Base-by-base conservation (phyloP, 2,888 invertebrate genomes). In the Gortyna flavago region DNA sequence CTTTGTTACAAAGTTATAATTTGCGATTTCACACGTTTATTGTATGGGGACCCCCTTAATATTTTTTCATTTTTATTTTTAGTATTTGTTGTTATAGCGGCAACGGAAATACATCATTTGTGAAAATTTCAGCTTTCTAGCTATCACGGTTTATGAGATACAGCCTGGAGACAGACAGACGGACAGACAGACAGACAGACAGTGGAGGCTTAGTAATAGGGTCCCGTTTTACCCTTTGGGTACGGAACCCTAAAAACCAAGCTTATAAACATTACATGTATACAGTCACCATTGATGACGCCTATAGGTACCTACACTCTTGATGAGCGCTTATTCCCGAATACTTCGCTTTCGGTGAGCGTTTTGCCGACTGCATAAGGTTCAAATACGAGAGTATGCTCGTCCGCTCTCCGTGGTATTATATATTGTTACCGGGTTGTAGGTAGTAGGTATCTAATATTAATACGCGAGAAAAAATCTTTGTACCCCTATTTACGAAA, bases 351-450 rank as follows among this genome's bases (percentile, higher is more conserved):
- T 80, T 80, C 80, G 80, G 80, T 80, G 71, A 77, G 80, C 77
- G 77, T 80, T 80, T 74, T 80, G 80, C 77, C 80, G 80, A 80
- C 77, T 80, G 77, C 76, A 80, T 80, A 80, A 80, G 80, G 80
- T 73, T 80, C 77, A 77, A 80, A 80, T 80, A 80, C 80, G 80
- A 80, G 80, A 80, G 77, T 80, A 80, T 80, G 77, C 77, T 79
- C 78, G 75, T 75, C 75, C 81, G 78, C 78, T 72, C 78, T 78
- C 78, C 78, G 72, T 81, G 75, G 78, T 81, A 81, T 78, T 81
- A 79, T 81, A 71, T 79, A 79, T 81, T 79, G 76, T 79, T 81
- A 81, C 81, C 81, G 81, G 81, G 81, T 81, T 81, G 81, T 81
- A 79, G 79, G 81, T 81, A 81, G 81, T 76, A 81, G 79, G 79